Evolutionary conservation across 2,797 vertebrate genomes (phyloP).

Genomic region (Eulemur coronatus): DNA sequence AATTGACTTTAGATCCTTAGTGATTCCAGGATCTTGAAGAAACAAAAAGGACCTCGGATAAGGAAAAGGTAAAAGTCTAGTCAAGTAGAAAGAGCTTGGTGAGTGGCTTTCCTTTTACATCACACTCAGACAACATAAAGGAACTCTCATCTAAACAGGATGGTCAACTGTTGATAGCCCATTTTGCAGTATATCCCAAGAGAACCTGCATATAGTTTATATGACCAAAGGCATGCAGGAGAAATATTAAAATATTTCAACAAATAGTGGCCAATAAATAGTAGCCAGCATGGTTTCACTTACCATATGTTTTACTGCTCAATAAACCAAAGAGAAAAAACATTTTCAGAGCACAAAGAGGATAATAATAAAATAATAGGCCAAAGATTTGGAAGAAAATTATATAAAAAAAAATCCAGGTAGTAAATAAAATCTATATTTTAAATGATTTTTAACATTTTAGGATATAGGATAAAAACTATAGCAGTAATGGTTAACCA

Average conservation of each 20-base stretch:
- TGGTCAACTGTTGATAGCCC: neutral
- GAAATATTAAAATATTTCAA: neutral
- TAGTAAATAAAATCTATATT: neutral
- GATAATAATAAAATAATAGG: neutral
- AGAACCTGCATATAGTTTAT: neutral
- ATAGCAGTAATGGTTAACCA: neutral
- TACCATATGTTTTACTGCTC: neutral
- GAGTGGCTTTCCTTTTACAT: neutral
- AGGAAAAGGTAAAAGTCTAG: neutral
- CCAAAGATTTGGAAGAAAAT: slow-evolving; percentile 1
- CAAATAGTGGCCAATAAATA: neutral
- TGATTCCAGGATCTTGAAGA: neutral
- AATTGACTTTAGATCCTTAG: neutral
- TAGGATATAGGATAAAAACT: neutral
- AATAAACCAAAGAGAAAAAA: neutral
- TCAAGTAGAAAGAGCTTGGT: neutral
- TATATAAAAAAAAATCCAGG: neutral
- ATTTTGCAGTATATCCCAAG: neutral
- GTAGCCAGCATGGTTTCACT: neutral
- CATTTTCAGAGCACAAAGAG: neutral
- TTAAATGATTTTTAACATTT: slow-evolving; percentile 2
- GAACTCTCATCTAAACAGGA: neutral
- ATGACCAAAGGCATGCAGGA: neutral
- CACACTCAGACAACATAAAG: neutral
- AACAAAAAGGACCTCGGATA: neutral